A percentile compares a stretch with the other conserved stretches of the same genome.
These are phyloP conservation scores for Scyliorhinus canicula DNA, from an alignment of 2,797 vertebrate species.

Conservation along the genomic window DNA sequence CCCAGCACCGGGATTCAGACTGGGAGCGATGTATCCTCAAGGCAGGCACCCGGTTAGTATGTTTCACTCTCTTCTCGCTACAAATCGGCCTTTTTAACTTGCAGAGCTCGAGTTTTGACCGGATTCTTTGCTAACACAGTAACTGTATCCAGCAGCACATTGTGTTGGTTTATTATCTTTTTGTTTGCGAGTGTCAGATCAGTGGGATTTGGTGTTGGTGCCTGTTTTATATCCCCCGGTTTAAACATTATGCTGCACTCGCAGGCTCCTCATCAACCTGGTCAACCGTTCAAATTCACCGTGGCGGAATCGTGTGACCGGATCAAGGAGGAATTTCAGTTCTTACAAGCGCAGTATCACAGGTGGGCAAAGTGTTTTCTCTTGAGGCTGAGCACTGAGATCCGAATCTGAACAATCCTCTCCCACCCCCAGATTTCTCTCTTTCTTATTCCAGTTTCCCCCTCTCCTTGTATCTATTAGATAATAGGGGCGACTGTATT, in stretches of 20 bases:
- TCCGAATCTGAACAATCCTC: neutral
- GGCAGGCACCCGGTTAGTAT: conserved; percentile 89
- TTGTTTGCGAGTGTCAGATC: conserved; percentile 13
- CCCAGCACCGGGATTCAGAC: neutral
- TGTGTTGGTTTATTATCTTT: conserved; percentile 41
- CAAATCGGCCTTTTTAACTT: conserved; percentile 50
- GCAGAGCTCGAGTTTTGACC: conserved; percentile 40
- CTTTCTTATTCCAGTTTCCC: neutral
- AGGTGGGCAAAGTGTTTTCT: conserved; percentile 62
- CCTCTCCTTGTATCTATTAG: neutral
- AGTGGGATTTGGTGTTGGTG: conserved; percentile 48
- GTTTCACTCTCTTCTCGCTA: conserved; percentile 47
- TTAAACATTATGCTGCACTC: conserved; percentile 4
- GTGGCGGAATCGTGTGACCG: conserved; percentile 88
- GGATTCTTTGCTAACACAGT: neutral
- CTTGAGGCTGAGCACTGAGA: neutral
- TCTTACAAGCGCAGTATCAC: conserved; percentile 91
- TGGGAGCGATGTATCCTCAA: conserved; percentile 79
- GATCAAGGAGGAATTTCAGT: conserved; percentile 97
- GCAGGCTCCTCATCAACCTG: conserved; percentile 88
- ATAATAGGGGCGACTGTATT: neutral
- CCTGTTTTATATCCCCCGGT: conserved; percentile 42
- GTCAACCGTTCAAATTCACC: conserved; percentile 93
- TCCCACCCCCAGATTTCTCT: neutral
- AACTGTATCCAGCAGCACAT: neutral